Evolutionary conservation across 2,113 vertebrate species (phyloP).

Genomic region (Lonchura striata): DNA sequence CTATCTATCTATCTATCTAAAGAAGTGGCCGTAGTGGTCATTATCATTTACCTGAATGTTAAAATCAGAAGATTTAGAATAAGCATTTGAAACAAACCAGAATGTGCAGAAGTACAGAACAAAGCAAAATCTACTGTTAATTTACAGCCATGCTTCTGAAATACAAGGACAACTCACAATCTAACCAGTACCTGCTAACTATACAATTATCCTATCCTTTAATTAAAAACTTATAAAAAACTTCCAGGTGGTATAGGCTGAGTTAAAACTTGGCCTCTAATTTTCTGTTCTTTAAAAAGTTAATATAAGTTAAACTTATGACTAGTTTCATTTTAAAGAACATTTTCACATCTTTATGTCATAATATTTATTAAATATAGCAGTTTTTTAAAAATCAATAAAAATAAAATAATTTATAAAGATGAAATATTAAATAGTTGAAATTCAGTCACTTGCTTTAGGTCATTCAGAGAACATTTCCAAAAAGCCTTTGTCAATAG

Average conservation of each 20-base stretch:
- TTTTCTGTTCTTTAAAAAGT: constrained; percentile 20
- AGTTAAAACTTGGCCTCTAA: background rate
- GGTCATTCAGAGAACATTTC: background rate
- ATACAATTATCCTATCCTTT: constrained; percentile 21
- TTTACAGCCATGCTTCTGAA: constrained; percentile 7
- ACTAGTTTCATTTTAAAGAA: constrained; percentile 2
- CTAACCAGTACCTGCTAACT: constrained; percentile 10
- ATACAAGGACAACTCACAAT: background rate
- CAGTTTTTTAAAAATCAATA: background rate
- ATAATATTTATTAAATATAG: background rate
- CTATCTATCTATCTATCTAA: background rate
- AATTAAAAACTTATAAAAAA: constrained; percentile 18
- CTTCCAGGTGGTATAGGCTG: background rate
- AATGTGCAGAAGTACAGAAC: background rate
- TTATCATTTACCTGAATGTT: background rate
- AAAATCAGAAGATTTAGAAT: background rate
- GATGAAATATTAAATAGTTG: background rate
- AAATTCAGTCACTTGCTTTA: background rate
- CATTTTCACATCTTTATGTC: background rate
- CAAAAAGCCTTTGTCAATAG: background rate
- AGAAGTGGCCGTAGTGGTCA: background rate
- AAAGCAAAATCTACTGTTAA: background rate
- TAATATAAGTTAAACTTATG: constrained; percentile 6
- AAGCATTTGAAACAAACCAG: background rate
- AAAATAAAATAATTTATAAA: background rate